These are phyloP conservation scores for Tipula lateralis DNA, from an alignment of 2,888 invertebrate species.

Conservation along the genomic window DNA sequence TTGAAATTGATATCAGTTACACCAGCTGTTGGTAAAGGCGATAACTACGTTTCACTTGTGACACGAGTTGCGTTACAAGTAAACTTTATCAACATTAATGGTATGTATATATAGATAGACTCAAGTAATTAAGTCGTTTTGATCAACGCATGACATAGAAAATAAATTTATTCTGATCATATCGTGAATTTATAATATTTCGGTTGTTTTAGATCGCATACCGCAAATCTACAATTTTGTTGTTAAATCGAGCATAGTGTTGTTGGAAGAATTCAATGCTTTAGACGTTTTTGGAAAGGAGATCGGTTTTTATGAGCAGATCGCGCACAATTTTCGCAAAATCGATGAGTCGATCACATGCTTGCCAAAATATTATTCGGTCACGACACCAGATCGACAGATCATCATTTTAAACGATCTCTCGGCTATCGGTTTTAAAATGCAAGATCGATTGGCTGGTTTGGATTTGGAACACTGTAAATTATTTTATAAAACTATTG, in stretches of 20 bases:
- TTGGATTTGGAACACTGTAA: conserved; percentile 36
- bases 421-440: conserved; percentile 41
- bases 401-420: conserved; percentile 46
- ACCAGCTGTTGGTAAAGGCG: too few species aligned
- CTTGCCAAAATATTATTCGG: not conserved
- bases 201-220: not conserved
- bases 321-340: not conserved
- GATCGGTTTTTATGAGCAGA: not conserved
- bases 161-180: too few species aligned
- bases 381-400: conserved; percentile 37
- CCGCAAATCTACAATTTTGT: not conserved
- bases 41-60: too few species aligned
- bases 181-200: too few species aligned
- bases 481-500: conserved; percentile 26
- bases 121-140: too few species aligned
- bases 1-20: too few species aligned
- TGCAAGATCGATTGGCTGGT: conserved; percentile 43
- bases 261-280: not conserved
- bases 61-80: too few species aligned
- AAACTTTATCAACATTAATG: too few species aligned
- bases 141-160: too few species aligned
- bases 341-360: not conserved
- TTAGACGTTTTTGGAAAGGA: not conserved
- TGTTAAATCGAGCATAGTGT: not conserved
- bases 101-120: too few species aligned